Evolutionary conservation across 2,888 invertebrate genomes (phyloP), one percentile per base, ranked within the genome.

Genomic region (Nomada lathburiana): DNA sequence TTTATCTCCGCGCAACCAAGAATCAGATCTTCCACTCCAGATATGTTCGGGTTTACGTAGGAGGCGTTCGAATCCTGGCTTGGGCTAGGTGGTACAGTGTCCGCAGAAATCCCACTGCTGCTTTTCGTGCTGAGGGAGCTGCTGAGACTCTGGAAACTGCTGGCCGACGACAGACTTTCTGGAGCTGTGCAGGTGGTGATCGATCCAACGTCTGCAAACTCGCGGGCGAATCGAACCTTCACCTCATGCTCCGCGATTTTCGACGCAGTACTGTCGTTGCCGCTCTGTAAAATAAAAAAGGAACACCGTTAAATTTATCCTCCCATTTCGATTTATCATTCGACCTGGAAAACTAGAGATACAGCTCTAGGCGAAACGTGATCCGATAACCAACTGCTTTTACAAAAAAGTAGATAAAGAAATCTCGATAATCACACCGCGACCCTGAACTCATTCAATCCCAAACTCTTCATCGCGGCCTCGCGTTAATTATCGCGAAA

Each of bases 101-200:
- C 90, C 1, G 76, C 63, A 36, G 80, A 89, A 63, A 90, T 89
- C 18, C 91, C 91, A 59, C 89, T 91, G 82, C 90, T 91, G 72
- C 90, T 91, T 69, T 92, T 93, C 18, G 88, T 89, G 74, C 91
- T 92, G 13, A 90, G 78, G 3, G 88, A 92, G 60, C 91, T 91
- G 29, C 86, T 86, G 55, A 93, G 82, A 74, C 93, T 93, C 55
- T 91, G 93, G 76, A 92, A 91, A 67, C 92, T 93, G 82, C 93
- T 92, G 16, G 91, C 91, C 62, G 92, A 92, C 1, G 93, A 93
- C 16, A 92, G 72, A 75, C 89, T 91, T 26, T 87, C 90, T 10
- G 88, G 86, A 0, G 79, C 65, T 11, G 85, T 68, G 29, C 80
- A 83, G 13, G 70, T 73, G 13, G 70, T 73, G 62, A 82, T 60